These are phyloP conservation scores for Himantopus leucocephalus DNA, from an alignment of 2,113 vertebrate genomes.

Conservation along the genomic window DNA sequence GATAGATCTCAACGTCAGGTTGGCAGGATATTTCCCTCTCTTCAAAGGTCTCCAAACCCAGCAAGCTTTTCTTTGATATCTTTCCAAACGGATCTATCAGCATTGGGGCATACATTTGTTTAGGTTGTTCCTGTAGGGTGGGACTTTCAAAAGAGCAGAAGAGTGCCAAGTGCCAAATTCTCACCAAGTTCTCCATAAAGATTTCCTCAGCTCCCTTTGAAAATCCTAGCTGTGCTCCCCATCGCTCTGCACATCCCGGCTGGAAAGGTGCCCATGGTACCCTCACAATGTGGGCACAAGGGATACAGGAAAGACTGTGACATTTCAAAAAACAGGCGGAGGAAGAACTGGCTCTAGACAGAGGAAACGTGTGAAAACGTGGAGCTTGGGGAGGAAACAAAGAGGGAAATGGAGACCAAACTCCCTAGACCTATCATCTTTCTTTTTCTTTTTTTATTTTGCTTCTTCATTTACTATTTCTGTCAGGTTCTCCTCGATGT, in stretches of 20 bases:
- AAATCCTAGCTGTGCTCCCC: background rate
- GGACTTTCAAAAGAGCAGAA: conserved; percentile 25
- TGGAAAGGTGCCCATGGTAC: background rate
- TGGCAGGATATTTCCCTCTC: conserved; percentile 56
- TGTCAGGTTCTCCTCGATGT: background rate
- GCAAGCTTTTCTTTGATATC: conserved; percentile 39
- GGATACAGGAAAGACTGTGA: conserved; percentile 2
- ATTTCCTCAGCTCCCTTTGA: conserved; percentile 36
- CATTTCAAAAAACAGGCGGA: background rate
- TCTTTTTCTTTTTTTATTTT: background rate
- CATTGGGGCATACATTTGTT: conserved; percentile 46
- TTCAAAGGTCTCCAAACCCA: conserved; percentile 56
- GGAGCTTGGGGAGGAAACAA: background rate
- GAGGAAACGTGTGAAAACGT: background rate
- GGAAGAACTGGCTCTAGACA: background rate
- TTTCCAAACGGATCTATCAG: conserved; percentile 54
- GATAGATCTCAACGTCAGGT: conserved; percentile 9
- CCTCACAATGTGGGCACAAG: background rate
- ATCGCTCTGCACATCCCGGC: background rate
- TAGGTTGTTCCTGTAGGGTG: conserved; percentile 51
- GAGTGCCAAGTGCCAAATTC: conserved; percentile 34
- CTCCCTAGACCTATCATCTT: background rate
- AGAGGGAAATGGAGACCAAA: background rate
- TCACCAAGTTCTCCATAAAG: conserved; percentile 13
- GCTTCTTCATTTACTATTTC: background rate